Percentiles rank a stretch among this genome's conserved stretches.
These are phyloP conservation scores for Puntigrus tetrazona DNA, from an alignment of 2,113 vertebrate species.

Conservation along the genomic window DNA sequence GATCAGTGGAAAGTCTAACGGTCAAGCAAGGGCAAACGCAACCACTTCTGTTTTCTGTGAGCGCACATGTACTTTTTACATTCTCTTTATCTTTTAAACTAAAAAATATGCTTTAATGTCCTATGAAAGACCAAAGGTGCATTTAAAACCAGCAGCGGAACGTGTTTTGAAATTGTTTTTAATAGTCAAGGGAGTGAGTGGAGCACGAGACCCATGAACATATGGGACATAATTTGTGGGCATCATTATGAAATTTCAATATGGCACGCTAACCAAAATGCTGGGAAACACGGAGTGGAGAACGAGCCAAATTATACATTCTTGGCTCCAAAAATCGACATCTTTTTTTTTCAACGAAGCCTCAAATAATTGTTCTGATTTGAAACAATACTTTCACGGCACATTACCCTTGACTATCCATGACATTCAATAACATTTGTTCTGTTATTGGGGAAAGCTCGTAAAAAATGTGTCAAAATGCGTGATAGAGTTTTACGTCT, in stretches of 20 bases:
- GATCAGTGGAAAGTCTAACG: slow-evolving; percentile 51
- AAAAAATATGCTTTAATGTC: background rate
- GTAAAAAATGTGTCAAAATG: slow-evolving; percentile 67
- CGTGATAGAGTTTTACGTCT: slow-evolving; percentile 58
- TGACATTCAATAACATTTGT: slow-evolving; percentile 72
- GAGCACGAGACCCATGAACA: slow-evolving; percentile 28
- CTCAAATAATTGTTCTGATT: slow-evolving; percentile 59
- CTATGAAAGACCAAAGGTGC: slow-evolving; percentile 4
- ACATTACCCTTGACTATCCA: slow-evolving; percentile 66
- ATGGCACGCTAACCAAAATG: slow-evolving; percentile 26
- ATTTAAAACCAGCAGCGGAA: slow-evolving; percentile 12
- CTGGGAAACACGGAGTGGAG: slow-evolving; percentile 26
- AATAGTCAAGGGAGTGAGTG: slow-evolving; percentile 19
- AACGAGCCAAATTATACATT: slow-evolving; percentile 25
- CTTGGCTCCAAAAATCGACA: slow-evolving; percentile 1
- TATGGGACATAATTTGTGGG: slow-evolving; percentile 34
- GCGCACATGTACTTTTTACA: background rate
- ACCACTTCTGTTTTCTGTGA: background rate
- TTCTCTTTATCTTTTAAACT: background rate
- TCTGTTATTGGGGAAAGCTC: slow-evolving; percentile 65
- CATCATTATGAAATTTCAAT: slow-evolving; percentile 34
- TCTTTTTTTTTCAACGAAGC: slow-evolving; percentile 9
- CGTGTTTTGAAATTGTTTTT: slow-evolving; percentile 11
- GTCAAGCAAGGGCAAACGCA: slow-evolving; percentile 20
- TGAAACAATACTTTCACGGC: slow-evolving; percentile 66